A percentile compares a stretch with the other conserved stretches of the same genome.
Conservation (phyloP, 2,888 invertebrate genomes). For the Psococerastis gibbosa region DNA sequence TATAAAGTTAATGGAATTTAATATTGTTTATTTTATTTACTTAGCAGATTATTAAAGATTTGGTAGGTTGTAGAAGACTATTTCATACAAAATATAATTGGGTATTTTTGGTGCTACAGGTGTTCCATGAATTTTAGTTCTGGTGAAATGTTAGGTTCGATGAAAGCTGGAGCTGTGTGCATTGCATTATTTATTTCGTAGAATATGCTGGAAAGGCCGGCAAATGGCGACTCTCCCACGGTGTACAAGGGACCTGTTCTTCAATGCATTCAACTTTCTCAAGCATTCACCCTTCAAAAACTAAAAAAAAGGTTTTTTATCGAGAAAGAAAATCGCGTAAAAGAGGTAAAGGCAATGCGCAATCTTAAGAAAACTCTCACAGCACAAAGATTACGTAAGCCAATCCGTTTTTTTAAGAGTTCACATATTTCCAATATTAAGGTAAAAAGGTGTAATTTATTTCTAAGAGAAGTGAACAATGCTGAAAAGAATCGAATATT, state of each 20-base stretch:
- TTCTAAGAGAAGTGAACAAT: background rate
- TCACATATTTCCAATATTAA: conserved; percentile 8
- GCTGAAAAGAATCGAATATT: background rate
- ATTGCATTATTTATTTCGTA: background rate
- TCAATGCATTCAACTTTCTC: background rate
- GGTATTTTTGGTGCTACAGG: no score
- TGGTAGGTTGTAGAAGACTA: no score
- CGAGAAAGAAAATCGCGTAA: background rate
- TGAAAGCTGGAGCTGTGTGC: no score
- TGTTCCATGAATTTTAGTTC: no score
- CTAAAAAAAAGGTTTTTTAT: background rate
- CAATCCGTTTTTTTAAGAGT: background rate
- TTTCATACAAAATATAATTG: no score
- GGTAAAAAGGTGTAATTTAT: conserved; percentile 8
- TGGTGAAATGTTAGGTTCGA: no score
- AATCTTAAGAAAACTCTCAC: background rate
- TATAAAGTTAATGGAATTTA: no score
- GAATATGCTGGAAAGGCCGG: background rate
- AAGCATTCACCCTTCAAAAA: background rate
- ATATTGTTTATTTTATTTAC: no score
- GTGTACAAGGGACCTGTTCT: background rate
- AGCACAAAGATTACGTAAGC: background rate
- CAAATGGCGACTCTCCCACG: background rate
- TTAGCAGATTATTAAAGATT: no score
- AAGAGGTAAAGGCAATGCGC: background rate